Conservation (phyloP, 2,797 vertebrate genomes). For the Onychomys arenicola region DNA sequence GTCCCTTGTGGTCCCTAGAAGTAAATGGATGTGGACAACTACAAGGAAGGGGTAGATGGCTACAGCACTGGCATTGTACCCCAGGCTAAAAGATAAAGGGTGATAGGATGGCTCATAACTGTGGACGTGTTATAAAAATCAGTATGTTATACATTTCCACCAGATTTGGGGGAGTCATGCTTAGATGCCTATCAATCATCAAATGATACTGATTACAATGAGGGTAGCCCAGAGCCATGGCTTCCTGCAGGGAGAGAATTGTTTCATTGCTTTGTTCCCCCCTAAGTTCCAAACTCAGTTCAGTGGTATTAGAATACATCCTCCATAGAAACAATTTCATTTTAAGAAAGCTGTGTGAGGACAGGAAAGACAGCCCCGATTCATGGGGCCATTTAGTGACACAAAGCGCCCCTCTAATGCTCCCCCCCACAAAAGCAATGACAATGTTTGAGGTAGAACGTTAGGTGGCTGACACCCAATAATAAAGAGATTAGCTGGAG, state of each 20-base stretch:
- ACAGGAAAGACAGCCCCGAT: not conserved
- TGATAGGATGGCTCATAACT: fast-evolving
- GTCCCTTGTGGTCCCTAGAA: not conserved
- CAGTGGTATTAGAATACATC: not conserved
- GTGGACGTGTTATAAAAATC: not conserved
- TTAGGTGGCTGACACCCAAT: conserved; percentile 52
- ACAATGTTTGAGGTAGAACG: not conserved
- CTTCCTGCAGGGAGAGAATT: not conserved
- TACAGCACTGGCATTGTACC: fast-evolving
- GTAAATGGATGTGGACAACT: not conserved
- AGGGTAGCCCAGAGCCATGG: not conserved
- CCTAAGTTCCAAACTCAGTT: not conserved
- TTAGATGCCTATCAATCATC: not conserved
- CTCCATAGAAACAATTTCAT: not conserved
- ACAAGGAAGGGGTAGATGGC: not conserved
- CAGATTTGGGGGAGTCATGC: not conserved
- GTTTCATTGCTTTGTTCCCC: not conserved
- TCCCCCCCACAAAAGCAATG: conserved; percentile 57
- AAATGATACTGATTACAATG: not conserved
- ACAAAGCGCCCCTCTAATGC: conserved; percentile 33
- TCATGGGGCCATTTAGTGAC: not conserved
- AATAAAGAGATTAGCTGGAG: conserved; percentile 53
- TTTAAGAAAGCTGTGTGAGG: conserved; percentile 5
- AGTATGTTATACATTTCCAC: not conserved
- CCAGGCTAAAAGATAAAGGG: too few species aligned